Evolutionary conservation across 2,888 invertebrate genomes (phyloP).

Genomic region (Cactoblastis cactorum): DNA sequence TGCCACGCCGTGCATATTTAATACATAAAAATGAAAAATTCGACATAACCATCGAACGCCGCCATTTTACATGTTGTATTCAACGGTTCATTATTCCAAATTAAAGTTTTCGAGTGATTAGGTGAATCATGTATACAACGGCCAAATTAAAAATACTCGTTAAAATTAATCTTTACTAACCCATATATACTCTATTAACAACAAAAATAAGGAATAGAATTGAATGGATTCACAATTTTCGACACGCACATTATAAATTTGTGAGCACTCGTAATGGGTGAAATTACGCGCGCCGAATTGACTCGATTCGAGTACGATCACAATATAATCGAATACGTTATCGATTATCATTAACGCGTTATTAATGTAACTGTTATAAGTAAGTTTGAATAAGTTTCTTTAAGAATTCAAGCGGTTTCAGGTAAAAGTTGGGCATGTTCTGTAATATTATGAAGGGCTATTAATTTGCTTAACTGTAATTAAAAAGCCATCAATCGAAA

Average conservation of each 20-base stretch:
- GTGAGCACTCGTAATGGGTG: constrained; percentile 56
- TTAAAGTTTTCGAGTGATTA: constrained; percentile 61
- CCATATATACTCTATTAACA: constrained; percentile 28
- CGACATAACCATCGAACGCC: constrained; percentile 43
- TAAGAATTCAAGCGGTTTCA: constrained; percentile 52
- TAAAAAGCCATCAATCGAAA: constrained; percentile 53
- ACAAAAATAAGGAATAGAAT: constrained; percentile 43
- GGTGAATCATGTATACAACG: constrained; percentile 42
- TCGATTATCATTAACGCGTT: constrained; percentile 65
- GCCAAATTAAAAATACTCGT: constrained; percentile 22
- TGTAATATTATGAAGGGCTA: constrained; percentile 52
- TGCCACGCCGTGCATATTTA: constrained; percentile 49
- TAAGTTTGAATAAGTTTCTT: constrained; percentile 57
- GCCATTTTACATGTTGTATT: constrained; percentile 51
- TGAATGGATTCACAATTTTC: constrained; percentile 31
- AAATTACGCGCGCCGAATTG: constrained; percentile 65
- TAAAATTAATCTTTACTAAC: constrained; percentile 10
- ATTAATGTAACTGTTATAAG: constrained; percentile 60
- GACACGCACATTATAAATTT: constrained; percentile 59
- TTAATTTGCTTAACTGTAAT: constrained; percentile 59
- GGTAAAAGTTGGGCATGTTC: constrained; percentile 57
- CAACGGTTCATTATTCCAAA: constrained; percentile 60
- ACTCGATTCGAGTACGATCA: constrained; percentile 60
- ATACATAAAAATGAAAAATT: constrained; percentile 45
- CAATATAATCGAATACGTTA: constrained; percentile 57